Evolutionary conservation across 2,113 vertebrate species (phyloP).

Genomic region (Entomyzon cyanotis): DNA sequence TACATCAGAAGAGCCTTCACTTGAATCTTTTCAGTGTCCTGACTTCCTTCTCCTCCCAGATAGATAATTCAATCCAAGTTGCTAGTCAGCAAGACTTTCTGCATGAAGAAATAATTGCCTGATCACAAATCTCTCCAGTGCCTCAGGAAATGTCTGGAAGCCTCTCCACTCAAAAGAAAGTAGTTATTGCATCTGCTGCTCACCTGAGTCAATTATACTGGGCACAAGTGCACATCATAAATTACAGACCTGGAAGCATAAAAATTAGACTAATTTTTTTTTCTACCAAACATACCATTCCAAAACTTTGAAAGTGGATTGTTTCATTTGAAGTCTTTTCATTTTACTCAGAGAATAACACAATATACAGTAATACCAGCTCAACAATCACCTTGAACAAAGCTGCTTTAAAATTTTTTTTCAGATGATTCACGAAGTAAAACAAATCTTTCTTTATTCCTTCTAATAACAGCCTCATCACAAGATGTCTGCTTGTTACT

Average conservation of each 20-base stretch:
- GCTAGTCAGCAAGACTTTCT: not conserved
- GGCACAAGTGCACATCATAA: not conserved
- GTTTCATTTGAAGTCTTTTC: not conserved
- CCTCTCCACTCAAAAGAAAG: not conserved
- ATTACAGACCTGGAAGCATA: not conserved
- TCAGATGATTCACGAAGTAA: constrained; percentile 34
- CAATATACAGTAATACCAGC: not conserved
- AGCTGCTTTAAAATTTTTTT: not conserved
- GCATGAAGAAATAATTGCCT: not conserved
- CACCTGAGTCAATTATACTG: not conserved
- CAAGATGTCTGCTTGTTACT: not conserved
- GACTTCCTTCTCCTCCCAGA: not conserved
- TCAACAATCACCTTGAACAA: not conserved
- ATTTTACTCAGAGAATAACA: not conserved
- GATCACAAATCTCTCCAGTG: not conserved
- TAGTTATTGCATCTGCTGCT: not conserved
- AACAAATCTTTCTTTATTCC: not conserved
- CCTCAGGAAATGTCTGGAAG: not conserved
- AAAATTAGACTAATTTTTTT: not conserved
- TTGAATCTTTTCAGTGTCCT: not conserved
- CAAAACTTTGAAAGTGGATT: not conserved
- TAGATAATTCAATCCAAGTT: not conserved
- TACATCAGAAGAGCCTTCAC: not conserved
- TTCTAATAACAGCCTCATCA: not conserved
- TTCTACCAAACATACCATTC: not conserved